Evolutionary conservation across 2,888 invertebrate species (phyloP).

Genomic region (Watsonalla cultraria): DNA sequence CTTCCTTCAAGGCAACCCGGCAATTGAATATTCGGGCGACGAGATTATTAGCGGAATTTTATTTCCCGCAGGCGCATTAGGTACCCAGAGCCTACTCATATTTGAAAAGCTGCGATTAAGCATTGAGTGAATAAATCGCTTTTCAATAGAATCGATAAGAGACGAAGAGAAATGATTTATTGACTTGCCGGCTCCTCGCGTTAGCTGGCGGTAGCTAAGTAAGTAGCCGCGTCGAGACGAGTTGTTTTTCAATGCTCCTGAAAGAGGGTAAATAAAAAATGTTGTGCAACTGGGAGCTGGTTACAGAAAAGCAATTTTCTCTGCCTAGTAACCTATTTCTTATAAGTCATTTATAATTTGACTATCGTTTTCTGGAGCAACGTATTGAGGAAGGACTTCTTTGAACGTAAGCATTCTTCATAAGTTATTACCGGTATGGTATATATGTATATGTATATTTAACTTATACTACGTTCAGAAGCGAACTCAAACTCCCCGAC

Average conservation of each 20-base stretch:
- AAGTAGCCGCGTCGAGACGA: slow-evolving; percentile 27
- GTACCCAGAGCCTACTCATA: slow-evolving; percentile 43
- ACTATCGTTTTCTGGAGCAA: too few species aligned
- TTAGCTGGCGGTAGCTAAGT: slow-evolving; percentile 43
- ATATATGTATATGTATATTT: too few species aligned
- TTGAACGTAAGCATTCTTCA: too few species aligned
- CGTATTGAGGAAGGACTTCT: too few species aligned
- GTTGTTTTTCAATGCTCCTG: slow-evolving; percentile 36
- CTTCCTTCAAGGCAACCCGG: not conserved
- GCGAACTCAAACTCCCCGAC: too few species aligned
- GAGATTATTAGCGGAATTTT: slow-evolving; percentile 26
- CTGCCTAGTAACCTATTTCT: not conserved
- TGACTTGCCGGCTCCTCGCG: slow-evolving; percentile 51
- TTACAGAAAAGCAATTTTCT: not conserved
- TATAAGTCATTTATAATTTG: too few species aligned
- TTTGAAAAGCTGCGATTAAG: slow-evolving; percentile 51
- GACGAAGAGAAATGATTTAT: slow-evolving; percentile 70
- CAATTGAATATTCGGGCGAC: slow-evolving; percentile 3
- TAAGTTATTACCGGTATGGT: too few species aligned
- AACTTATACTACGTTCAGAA: too few species aligned
- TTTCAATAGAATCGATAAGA: slow-evolving; percentile 66
- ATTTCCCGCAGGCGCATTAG: slow-evolving; percentile 32
- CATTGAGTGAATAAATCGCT: slow-evolving; percentile 50
- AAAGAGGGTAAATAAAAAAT: slow-evolving; percentile 37
- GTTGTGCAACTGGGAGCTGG: slow-evolving; percentile 34